A percentile compares a stretch with the other conserved stretches of the same genome.
These are phyloP conservation scores for Muraenolepis orangiensis DNA, from an alignment of 2,797 vertebrate species.

Conservation along the genomic window DNA sequence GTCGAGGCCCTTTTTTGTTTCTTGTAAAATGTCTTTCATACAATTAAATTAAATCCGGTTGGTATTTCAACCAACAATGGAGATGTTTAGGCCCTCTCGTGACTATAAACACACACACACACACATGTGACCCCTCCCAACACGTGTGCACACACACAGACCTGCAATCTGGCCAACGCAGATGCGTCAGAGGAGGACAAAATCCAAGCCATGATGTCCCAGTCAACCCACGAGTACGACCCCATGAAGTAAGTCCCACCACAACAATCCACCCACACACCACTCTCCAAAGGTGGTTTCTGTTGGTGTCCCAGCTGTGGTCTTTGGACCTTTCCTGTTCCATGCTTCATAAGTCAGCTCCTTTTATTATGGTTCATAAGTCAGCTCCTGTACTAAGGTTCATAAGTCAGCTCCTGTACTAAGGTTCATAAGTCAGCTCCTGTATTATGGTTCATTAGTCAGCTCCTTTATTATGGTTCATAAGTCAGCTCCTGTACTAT, in stretches of 20 bases:
- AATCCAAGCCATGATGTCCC: constrained; percentile 93
- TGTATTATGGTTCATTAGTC: too few relatives aligned
- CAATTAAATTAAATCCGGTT: background rate
- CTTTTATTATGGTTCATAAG: background rate
- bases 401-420: background rate
- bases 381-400: constrained; percentile 1
- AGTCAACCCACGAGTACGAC: constrained; percentile 91
- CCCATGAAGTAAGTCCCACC: constrained; percentile 84
- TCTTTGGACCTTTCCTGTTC: background rate
- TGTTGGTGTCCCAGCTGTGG: background rate
- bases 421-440: background rate
- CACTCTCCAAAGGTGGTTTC: background rate
- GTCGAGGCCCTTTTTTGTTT: background rate
- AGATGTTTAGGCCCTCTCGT: background rate
- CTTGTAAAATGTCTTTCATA: background rate
- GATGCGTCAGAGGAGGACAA: constrained; percentile 97
- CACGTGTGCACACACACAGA: constrained; percentile 80
- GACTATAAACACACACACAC: background rate
- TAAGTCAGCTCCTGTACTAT: background rate
- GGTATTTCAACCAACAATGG: background rate
- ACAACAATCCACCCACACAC: background rate
- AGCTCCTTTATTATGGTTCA: too few relatives aligned
- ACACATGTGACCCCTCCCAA: background rate
- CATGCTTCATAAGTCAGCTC: background rate
- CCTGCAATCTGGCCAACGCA: constrained; percentile 91